Percentiles rank a stretch among this genome's conserved stretches.
These are phyloP conservation scores for Oophaga pumilio DNA, from an alignment of 2,113 vertebrate species.

Conservation along the genomic window DNA sequence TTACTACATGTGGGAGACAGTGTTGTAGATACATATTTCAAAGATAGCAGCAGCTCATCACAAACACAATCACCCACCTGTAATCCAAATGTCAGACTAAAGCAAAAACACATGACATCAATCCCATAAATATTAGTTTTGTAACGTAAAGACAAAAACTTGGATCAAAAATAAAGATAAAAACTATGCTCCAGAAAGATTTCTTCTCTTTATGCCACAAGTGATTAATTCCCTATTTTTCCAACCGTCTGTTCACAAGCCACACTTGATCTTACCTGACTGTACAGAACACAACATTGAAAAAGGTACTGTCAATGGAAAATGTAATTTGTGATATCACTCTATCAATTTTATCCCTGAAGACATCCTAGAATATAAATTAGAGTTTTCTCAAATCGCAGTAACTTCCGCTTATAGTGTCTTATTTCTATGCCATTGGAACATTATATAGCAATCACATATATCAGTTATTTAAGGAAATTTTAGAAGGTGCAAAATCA, in stretches of 20 bases:
- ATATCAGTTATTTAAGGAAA: not conserved
- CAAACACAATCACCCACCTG: conserved; percentile 79
- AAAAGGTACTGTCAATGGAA: conserved; percentile 1
- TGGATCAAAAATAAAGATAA: conserved; percentile 70
- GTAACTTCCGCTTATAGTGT: no score
- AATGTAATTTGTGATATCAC: conserved; percentile 18
- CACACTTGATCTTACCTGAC: conserved; percentile 69
- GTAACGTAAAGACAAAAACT: conserved; percentile 61
- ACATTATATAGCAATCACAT: not conserved
- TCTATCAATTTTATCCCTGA: not conserved
- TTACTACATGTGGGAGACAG: conserved; percentile 76
- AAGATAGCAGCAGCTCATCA: conserved; percentile 81
- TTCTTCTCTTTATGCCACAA: conserved; percentile 64
- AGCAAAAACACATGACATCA: conserved; percentile 77
- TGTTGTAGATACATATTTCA: conserved; percentile 76
- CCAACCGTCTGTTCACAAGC: conserved; percentile 70
- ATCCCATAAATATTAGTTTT: conserved; percentile 70
- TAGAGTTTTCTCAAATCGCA: not conserved
- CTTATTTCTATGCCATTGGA: not conserved
- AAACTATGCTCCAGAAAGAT: conserved; percentile 64
- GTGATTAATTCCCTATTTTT: conserved; percentile 70
- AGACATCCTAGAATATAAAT: not conserved
- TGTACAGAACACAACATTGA: conserved; percentile 44
- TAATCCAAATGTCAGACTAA: conserved; percentile 80
- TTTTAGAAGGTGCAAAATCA: not conserved